Evolutionary conservation across 2,888 invertebrate species (phyloP).

Genomic region (Petrophora chlorosata): DNA sequence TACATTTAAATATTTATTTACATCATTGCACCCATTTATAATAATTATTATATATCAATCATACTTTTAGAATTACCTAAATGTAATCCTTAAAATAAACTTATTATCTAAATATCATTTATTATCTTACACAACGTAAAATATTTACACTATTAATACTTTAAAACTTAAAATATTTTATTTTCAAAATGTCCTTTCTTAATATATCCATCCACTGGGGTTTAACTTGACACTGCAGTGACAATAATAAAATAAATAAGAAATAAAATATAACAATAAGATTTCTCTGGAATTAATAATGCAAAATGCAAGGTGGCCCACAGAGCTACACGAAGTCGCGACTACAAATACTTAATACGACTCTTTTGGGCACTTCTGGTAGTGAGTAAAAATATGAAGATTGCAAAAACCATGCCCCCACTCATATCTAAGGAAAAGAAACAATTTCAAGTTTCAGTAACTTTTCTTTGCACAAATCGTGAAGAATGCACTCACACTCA

Average conservation of each 20-base stretch:
- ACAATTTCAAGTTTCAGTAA: neutral
- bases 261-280: neutral
- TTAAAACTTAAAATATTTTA: slow-evolving; percentile 9
- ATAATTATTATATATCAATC: slow-evolving; percentile 4
- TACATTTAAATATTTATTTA: slow-evolving; percentile 32
- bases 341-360: slow-evolving; percentile 22
- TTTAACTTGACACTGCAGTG: neutral
- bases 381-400: too few species aligned
- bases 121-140: slow-evolving; percentile 33
- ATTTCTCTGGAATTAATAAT: slow-evolving; percentile 10
- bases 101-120: slow-evolving; percentile 12
- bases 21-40: slow-evolving; percentile 38
- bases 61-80: neutral
- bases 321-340: neutral
- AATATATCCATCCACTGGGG: slow-evolving; percentile 6
- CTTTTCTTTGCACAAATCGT: too few species aligned
- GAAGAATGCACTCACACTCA: neutral
- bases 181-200: slow-evolving; percentile 1
- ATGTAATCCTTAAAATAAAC: slow-evolving; percentile 5
- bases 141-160: slow-evolving; percentile 38
- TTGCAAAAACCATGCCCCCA: too few species aligned
- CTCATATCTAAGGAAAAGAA: too few species aligned
- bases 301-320: slow-evolving; percentile 6
- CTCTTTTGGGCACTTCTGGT: neutral
- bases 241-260: neutral